Base-by-base conservation (phyloP, 2,888 invertebrate genomes). In the Elmis aenea region DNA sequence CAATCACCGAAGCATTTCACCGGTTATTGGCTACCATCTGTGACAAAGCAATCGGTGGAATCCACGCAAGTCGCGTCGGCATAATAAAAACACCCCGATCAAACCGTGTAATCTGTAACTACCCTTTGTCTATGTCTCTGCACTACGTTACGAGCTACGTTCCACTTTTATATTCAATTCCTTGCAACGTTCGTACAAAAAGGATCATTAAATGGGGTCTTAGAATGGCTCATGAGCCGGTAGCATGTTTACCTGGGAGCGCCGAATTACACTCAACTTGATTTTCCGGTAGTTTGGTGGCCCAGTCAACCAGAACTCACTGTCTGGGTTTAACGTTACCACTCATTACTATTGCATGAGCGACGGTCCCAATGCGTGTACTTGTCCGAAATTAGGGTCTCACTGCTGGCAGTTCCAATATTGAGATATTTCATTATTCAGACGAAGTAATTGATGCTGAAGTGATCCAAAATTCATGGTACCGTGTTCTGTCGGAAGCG, bases 91-190 rank as follows among this genome's bases (percentile, higher is more conserved):
- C 46, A 46, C 39, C 38, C 42, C 43, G 42, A 45, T 45, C 37
- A 39, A 39, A 40, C 38, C 42, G 41, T 40, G 43, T 50, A 47
- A 50, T 50, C 50, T 43, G 45, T 45, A 50, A 50, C 45, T 47
- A 48, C 45, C 45, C 47, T 50, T 47, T 50, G 47, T 46, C 47
- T 46, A 36, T 36, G 37, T 38, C 35, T 42, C 32, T 34, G 35
- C 27, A 32, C 25, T 30, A 35, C 38, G 37, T 41, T 38, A 45
- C 38, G 41, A 38, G 34, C 27, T 42, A 38, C 45, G 38, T 45
- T 38, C 32, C 34, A 35, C 38, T 38, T 45, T 45, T 42, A 45
- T 42, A 42, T 42, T 42, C 45, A 45, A 42, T 45, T 42, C 45
- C 29, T 45, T 30, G 29, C 30, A 34, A 34, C 35, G 29, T 42